Base-by-base conservation (phyloP, 1,140 invertebrate species). In the Pseudobourletiella spinata region DNA sequence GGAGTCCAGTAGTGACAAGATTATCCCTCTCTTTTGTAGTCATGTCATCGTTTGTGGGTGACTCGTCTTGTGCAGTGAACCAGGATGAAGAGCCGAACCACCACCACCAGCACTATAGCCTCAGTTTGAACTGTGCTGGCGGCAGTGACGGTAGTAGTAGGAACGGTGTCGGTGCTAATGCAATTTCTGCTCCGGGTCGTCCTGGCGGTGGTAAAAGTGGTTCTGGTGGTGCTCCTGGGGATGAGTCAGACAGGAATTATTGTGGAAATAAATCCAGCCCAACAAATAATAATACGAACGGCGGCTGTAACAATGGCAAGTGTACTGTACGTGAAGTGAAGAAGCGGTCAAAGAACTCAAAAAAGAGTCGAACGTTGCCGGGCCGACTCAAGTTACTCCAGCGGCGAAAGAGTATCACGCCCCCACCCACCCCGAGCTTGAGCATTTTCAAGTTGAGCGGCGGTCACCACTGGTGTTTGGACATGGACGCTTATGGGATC, bases 281-380 rank as follows among this genome's bases (percentile, higher is more conserved):
- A n/a, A n/a, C 32, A 39, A n/a, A 39, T 8, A 39, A 39, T n/a
- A 39, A 11, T 22, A 48, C 8, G 18, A 48, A 20, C 46, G 22
- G 11, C 46, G 28, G 59, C 22, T 28, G 48, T 39, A 22, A 22
- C 18, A 32, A 44, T 54, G 59, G 59, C 43, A 68, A 61, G 39
- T 61, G 52, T n/a, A 69, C 67, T 18, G 67, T 69, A 15, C 57
- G 67, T 1, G 67, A 69, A 61, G 59, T 69, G 46, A 69, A 69
- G 56, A 65, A 66, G 43, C 62, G 67, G n/a, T 54, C 57, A 11
- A 66, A 64, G 42, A 67, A 67, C 39, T 32, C 28, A 44, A n/a
- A n/a, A n/a, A 65, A 65, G 42, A 69, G 67, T 60, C 42, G 67
- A 54, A 69, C 67, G 6, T 59, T 69, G n/a, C 67, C 67, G 0